A percentile compares a stretch with the other conserved stretches of the same genome.
phyloP scores from a whole-genome alignment of 2,797 vertebrate species.

The Fringilla coelebs region DNA sequence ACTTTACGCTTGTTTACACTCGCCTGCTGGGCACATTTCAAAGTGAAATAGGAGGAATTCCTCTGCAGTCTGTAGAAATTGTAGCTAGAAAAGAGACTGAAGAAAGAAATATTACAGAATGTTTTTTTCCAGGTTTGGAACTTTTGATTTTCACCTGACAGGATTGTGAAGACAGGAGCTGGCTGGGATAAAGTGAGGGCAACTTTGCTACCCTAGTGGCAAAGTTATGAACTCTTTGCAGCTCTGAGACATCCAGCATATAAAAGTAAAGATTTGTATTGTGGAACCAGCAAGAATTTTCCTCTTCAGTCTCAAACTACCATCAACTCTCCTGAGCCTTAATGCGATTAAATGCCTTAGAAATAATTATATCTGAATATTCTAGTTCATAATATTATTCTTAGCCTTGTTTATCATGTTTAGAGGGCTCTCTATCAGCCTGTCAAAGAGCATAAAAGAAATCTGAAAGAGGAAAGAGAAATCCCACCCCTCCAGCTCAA shows the following conservation, averaged over 20 bases:
- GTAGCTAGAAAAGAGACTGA: neutral
- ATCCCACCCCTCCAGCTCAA: rapidly evolving
- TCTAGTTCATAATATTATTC: neutral
- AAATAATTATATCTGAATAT: neutral
- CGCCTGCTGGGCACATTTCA: neutral
- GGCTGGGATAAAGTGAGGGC: neutral
- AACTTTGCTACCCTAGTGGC: neutral
- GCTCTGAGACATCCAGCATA: neutral
- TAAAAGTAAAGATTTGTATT: rapidly evolving
- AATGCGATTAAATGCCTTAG: rapidly evolving
- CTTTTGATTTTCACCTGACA: neutral
- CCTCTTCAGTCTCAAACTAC: neutral
- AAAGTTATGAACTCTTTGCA: neutral
- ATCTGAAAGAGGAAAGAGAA: neutral
- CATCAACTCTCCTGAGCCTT: neutral
- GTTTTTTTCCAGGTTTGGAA: neutral
- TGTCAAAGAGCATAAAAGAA: neutral
- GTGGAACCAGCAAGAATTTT: neutral
- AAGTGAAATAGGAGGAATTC: neutral
- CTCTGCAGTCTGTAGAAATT: neutral
- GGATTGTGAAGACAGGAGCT: neutral
- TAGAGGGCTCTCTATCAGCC: neutral
- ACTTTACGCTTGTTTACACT: neutral
- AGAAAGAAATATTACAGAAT: neutral
- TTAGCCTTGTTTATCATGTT: neutral